phyloP scores from a whole-genome alignment of 2,888 invertebrate species.

The Calameuta filiformis region DNA sequence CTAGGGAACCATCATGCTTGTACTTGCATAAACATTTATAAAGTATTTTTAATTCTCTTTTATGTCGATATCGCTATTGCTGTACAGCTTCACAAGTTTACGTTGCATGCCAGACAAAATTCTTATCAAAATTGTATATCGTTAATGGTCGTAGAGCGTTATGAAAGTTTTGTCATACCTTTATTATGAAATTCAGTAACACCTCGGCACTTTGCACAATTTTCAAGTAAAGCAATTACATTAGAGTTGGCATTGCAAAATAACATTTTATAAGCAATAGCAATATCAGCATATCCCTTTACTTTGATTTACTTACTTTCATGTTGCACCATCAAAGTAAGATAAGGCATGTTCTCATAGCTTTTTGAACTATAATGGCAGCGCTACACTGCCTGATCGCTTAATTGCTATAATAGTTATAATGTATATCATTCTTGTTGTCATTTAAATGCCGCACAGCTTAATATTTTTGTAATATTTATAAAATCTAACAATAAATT shows the following conservation, averaged over 20 bases:
- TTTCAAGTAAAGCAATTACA: neutral
- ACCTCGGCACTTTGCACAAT: neutral
- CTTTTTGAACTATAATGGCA: constrained; percentile 30
- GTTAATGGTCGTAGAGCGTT: neutral
- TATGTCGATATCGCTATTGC: neutral
- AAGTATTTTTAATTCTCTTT: neutral
- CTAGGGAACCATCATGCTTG: neutral
- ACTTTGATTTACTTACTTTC: constrained; percentile 14
- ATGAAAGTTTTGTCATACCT: neutral
- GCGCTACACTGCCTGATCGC: neutral
- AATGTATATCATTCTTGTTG: constrained; percentile 30
- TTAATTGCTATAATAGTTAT: constrained; percentile 34
- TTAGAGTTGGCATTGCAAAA: neutral
- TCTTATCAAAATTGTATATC: neutral
- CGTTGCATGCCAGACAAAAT: neutral
- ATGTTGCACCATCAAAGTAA: constrained; percentile 49
- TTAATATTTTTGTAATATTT: constrained; percentile 38
- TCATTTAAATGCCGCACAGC: constrained; percentile 37
- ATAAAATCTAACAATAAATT: constrained; percentile 50
- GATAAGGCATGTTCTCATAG: constrained; percentile 51
- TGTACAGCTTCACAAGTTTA: neutral
- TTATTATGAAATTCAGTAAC: neutral
- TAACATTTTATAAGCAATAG: neutral
- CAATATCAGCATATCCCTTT: neutral
- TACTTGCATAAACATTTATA: neutral